A percentile compares a stretch with the other conserved stretches of the same genome.
Conservation (phyloP, 2,113 vertebrate genomes). For the Aspidoscelis tigris region DNA sequence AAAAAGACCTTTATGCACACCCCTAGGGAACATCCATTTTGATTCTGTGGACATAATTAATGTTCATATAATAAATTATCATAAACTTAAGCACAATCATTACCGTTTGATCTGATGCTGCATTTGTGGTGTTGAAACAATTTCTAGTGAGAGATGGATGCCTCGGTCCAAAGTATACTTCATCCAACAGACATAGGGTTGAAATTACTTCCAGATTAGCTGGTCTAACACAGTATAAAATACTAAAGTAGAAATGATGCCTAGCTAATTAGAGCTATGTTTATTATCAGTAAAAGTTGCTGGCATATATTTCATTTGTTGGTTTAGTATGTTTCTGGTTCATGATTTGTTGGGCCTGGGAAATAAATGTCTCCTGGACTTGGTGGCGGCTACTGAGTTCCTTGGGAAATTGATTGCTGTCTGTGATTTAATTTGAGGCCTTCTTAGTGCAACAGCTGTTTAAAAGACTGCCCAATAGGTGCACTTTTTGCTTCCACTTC, state of each 20-base stretch:
- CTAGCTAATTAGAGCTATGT: background rate
- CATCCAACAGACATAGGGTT: background rate
- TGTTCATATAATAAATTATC: background rate
- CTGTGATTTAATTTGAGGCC: constrained; percentile 36
- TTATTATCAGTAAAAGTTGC: background rate
- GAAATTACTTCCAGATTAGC: background rate
- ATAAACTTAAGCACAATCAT: background rate
- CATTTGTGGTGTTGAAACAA: background rate
- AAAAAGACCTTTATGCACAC: too few species aligned
- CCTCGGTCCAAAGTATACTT: background rate
- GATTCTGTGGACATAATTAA: background rate
- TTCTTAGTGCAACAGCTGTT: constrained; percentile 33
- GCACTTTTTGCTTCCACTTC: constrained; percentile 39
- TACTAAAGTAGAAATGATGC: background rate
- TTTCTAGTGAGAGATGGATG: background rate
- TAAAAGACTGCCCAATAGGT: constrained; percentile 30
- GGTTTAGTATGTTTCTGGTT: background rate
- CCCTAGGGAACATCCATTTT: background rate
- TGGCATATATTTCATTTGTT: background rate
- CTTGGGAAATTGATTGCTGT: constrained; percentile 30
- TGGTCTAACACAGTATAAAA: background rate
- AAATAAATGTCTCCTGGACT: constrained; percentile 27
- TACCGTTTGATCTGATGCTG: background rate
- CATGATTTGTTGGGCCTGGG: constrained; percentile 29
- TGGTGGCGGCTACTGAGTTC: constrained; percentile 11